Evolutionary conservation across 92 coral and sea anemone genomes (phyloP), one percentile per base, ranked within the genome.

Genomic region (Porites rus): DNA sequence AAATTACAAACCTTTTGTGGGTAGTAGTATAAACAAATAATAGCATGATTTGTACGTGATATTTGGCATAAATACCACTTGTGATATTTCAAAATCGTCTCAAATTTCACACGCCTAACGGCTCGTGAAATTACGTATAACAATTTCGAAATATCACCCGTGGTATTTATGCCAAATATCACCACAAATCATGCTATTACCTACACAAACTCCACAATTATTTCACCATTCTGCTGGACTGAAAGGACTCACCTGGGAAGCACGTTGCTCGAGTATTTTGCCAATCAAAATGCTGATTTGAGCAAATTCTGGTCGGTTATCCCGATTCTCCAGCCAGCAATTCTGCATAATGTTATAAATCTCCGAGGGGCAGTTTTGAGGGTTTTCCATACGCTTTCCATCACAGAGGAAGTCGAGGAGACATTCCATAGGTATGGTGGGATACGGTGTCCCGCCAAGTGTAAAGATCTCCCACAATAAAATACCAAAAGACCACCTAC

Each of bases 401-500:
- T 96, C 97, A 77, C 92, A 90, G 8, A 96, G 90, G 24, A 80
- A 90, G 71, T 92, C 97, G 28, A 94, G 89, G 25, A 96, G 90
- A 66, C 88, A 77, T 81, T 90, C 96, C 13, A 93, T 89, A 24
- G 97, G 95, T 7, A 92, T 71, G 12, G 90, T 90, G 7, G 98
- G 97, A 76, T 96, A 96, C 1, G 98, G 98, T 24, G 94, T 83
- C 0, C 97, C 98, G 11, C 98, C 98, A 3, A 96, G 97, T 19
- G 98, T 93, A 60, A 96, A 89, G 85, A 90, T 93, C 89, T 96
- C 98, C 98, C 98, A 96, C 51, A 96, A 62, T 21, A 93, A 76
- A 65, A 96, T 83, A 70, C 98, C 98, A 88, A 90, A 96, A 17
- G 98, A 92, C 98, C 98, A 96, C 17, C 98, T 96, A 69, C 10